A percentile compares a stretch with the other conserved stretches of the same genome.
Conservation (phyloP, 1,140 invertebrate species). For the Hyposmocoma kahamanoa region DNA sequence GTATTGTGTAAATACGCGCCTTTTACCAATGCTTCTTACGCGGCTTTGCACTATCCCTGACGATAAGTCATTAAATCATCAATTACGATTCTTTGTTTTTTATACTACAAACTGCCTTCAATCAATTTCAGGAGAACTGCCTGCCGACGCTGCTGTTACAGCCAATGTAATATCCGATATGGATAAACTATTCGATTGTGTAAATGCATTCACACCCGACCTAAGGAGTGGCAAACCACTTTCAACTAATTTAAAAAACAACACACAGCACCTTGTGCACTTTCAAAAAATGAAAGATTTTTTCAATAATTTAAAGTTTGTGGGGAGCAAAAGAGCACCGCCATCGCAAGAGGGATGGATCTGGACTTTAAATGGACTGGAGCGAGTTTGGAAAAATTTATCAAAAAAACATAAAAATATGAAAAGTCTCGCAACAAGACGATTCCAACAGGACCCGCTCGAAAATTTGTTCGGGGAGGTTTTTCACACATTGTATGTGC, state of each 20-base stretch:
- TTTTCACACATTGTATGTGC: too few relatives aligned
- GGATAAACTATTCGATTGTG: constrained; percentile 9
- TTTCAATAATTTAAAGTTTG: constrained; percentile 14
- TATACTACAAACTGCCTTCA: too few relatives aligned
- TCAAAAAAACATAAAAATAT: constrained; percentile 6
- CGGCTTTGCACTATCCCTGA: too few relatives aligned
- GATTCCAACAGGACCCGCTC: constrained; percentile 12
- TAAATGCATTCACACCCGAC: constrained; percentile 7
- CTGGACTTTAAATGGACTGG: constrained; percentile 16
- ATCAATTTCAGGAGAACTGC: constrained; percentile 6
- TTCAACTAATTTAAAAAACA: constrained; percentile 10
- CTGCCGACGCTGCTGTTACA: background rate
- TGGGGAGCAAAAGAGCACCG: constrained; percentile 8
- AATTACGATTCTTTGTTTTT: too few relatives aligned
- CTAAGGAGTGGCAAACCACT: constrained; percentile 3
- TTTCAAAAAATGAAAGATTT: constrained; percentile 17
- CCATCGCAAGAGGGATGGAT: constrained; percentile 19
- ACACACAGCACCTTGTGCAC: constrained; percentile 9
- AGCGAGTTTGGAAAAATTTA: constrained; percentile 12
- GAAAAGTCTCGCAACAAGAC: constrained; percentile 8
- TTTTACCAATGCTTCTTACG: too few relatives aligned
- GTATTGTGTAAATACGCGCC: too few relatives aligned
- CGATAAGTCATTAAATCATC: too few relatives aligned
- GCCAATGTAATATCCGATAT: constrained; percentile 6
- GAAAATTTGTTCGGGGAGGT: constrained; percentile 11